Evolutionary conservation across 2,113 vertebrate species (phyloP), one percentile per base, ranked within the genome.

Genomic region (Solea solea): DNA sequence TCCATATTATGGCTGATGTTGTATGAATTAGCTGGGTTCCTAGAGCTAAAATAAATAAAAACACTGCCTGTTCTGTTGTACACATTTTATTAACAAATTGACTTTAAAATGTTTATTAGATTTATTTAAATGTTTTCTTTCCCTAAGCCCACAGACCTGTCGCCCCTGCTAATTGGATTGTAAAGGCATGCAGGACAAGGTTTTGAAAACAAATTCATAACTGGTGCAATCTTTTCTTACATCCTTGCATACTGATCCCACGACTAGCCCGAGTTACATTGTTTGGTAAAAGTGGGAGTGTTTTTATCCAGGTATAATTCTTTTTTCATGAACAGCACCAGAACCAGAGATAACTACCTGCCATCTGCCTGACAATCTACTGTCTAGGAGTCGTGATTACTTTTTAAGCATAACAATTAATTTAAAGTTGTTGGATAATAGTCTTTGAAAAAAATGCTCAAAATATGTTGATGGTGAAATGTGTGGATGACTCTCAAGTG

Each of bases 101-200:
- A 28, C 25, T 68, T 52, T 55, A 4, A 34, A 34, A 34, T 50
- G 28, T 55, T 67, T 77, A 34, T 64, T 60, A 41, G 55, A 45
- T 68, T 63, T 21, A 21, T 58, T 16, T 50, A 50, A 42, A 40
- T 28, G 21, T n/a, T 52, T 7, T 45, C 48, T 69, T 2, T 53
- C 44, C n/a, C 42, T 27, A n/a, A 65, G 61, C 34, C 12, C n/a
- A 21, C 21, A 21, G 21, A 21, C 15, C 12, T 64, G 11, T 69
- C 49, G 51, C 10, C 13, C 13, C 21, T 73, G 34, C 27, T n/a
- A 9, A 46, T 56, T 15, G 11, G 51, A 67, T 25, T 64, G 28
- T 40, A 40, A 5, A 50, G 59, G 49, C 34, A 2, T 44, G 44
- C n/a, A 8, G 25, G 52, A 27, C 8, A 41, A 5, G 13, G 14